Conservation (phyloP, 1,140 invertebrate species). For the Scaptomyza montana region DNA sequence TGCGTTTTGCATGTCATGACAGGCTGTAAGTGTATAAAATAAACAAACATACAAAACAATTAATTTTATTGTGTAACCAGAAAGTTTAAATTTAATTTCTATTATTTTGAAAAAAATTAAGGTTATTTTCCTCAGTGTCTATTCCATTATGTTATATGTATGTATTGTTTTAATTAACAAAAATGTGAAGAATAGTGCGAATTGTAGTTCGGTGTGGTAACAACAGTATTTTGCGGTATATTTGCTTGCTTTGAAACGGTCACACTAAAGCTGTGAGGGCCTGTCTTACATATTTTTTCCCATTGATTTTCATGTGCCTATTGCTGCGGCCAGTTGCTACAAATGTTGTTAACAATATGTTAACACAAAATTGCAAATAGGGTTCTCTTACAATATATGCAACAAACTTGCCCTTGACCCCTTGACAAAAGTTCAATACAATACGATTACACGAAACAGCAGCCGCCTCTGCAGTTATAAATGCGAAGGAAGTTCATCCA, state of each 20-base stretch:
- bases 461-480: background rate
- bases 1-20: conserved; percentile 28
- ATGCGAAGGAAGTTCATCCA: conserved; percentile 23
- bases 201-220: background rate
- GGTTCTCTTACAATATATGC: background rate
- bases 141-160: background rate
- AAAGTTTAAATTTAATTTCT: no score
- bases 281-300: conserved; percentile 48
- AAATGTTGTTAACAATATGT: conserved; percentile 13
- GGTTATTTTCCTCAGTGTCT: no score
- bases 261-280: conserved; percentile 52
- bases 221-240: conserved; percentile 61
- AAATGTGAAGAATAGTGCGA: background rate
- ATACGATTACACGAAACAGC: background rate
- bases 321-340: conserved; percentile 14
- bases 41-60: background rate
- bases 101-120: no score
- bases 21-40: conserved; percentile 32
- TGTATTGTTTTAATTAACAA: background rate
- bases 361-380: conserved; percentile 6
- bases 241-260: conserved; percentile 34
- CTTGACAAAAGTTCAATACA: background rate
- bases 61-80: background rate
- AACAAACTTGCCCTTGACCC: background rate
- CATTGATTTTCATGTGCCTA: conserved; percentile 52